Evolutionary conservation across 2,113 vertebrate species (phyloP), one percentile per base, ranked within the genome.

Genomic region (Fulica atra): DNA sequence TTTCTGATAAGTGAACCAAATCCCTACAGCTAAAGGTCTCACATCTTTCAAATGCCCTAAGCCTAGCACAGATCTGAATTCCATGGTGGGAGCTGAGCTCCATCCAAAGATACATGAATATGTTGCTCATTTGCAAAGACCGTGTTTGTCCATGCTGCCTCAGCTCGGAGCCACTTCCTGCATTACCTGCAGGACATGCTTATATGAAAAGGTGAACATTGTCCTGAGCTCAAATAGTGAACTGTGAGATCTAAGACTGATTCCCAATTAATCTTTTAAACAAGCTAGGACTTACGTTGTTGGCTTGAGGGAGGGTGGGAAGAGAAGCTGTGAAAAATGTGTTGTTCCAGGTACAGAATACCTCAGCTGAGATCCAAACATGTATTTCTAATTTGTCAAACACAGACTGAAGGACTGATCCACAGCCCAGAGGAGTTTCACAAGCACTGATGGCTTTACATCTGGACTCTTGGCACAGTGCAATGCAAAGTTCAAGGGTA

Each of bases 1-100:
- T 81, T 91, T 66, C 80, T 92, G 83, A 88, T 96, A 93, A 95
- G 65, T 42, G 56, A 89, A 80, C 31, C 13, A 86, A 93, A 89
- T 91, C 46, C 56, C 23, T 92, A 8, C 33, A 59, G 92, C 72
- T 86, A 81, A 96, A 81, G 2, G 42, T 73, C 60, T 95, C 50
- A 42, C 31, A 38, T 66, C 23, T 95, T 92, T 90, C 60, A 88
- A 80, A 66, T 35, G 23, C n/a, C 51, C 48, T 59, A 21, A 93
- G n/a, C 54, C 35, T 78, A 64, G 63, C 81, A 42, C 68, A 60
- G 26, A 46, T 92, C 60, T 86, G 80, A 83, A 74, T 74, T 91
- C 65, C 21, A 3, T 13, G 21, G 72, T 51, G 64, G 53, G 29
- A 86, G 42, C 68, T 78, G 69, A 33, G 64, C 25, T 92, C 50